Evolutionary conservation across 2,797 vertebrate species (phyloP).

Genomic region (Denticeps clupeoides): DNA sequence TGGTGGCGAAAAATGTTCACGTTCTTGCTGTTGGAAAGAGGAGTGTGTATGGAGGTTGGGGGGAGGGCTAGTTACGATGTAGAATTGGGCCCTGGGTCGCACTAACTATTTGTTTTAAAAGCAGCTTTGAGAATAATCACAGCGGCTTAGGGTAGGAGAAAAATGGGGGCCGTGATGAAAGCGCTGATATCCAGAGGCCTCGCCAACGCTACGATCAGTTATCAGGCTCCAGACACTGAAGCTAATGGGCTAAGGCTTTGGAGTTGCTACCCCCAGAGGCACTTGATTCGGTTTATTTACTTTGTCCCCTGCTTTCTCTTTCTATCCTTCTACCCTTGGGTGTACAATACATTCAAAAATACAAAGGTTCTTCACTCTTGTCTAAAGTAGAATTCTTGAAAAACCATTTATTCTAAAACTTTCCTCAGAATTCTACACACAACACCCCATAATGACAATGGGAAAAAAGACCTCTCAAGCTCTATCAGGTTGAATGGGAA

Average conservation of each 20-base stretch:
- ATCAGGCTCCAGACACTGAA: constrained; percentile 39
- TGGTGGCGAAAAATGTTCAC: constrained; percentile 17
- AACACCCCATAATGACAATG: no score
- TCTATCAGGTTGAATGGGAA: no score
- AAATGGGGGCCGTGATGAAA: constrained; percentile 40
- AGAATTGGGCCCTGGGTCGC: constrained; percentile 27
- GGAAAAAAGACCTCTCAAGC: no score
- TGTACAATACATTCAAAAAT: neutral
- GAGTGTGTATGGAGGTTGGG: constrained; percentile 4
- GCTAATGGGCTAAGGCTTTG: constrained; percentile 43
- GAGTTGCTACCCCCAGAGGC: constrained; percentile 38
- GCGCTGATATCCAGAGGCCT: constrained; percentile 37
- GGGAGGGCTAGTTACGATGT: no score
- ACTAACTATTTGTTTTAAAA: constrained; percentile 46
- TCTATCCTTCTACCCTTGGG: constrained; percentile 18
- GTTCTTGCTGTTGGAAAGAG: constrained; percentile 20
- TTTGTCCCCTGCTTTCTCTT: constrained; percentile 12
- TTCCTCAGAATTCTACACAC: no score
- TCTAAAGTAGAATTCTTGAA: no score
- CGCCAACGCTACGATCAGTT: constrained; percentile 45
- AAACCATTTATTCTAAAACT: no score
- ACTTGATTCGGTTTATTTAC: constrained; percentile 39
- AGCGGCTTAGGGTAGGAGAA: constrained; percentile 26
- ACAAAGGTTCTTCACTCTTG: no score
- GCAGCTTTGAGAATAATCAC: constrained; percentile 39